Evolutionary conservation across 2,888 invertebrate species (phyloP).

Genomic region (Drosophila buzzatii): DNA sequence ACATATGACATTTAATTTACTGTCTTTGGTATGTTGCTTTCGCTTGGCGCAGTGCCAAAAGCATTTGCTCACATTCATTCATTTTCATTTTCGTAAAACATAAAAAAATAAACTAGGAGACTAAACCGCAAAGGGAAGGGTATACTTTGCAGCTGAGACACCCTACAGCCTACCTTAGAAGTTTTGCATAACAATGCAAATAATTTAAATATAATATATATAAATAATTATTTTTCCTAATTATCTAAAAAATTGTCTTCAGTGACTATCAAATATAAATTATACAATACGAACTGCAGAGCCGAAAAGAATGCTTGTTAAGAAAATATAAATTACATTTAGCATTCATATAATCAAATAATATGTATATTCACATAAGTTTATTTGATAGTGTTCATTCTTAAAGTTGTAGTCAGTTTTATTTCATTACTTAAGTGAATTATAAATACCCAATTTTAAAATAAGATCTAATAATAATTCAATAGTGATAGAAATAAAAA

Average conservation of each 20-base stretch:
- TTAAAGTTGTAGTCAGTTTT: neutral
- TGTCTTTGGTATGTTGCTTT: constrained; percentile 71
- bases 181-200: neutral
- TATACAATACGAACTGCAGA: neutral
- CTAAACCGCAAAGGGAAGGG: constrained; percentile 20
- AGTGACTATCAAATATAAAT: neutral
- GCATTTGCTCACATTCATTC: constrained; percentile 80
- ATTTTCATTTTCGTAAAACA: constrained; percentile 73
- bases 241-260: neutral
- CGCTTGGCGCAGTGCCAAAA: constrained; percentile 72
- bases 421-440: neutral
- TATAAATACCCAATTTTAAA: neutral
- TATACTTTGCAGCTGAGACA: constrained; percentile 16
- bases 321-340: neutral
- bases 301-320: neutral
- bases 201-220: neutral
- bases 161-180: constrained; percentile 1
- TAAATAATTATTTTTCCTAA: neutral
- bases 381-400: too few relatives aligned
- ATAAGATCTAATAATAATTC: too few relatives aligned
- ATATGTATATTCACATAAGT: neutral
- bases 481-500: neutral
- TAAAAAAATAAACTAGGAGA: constrained; percentile 24
- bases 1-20: constrained; percentile 82
- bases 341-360: neutral